Conservation (phyloP, 1,140 invertebrate genomes). For the Anastrepha ludens region DNA sequence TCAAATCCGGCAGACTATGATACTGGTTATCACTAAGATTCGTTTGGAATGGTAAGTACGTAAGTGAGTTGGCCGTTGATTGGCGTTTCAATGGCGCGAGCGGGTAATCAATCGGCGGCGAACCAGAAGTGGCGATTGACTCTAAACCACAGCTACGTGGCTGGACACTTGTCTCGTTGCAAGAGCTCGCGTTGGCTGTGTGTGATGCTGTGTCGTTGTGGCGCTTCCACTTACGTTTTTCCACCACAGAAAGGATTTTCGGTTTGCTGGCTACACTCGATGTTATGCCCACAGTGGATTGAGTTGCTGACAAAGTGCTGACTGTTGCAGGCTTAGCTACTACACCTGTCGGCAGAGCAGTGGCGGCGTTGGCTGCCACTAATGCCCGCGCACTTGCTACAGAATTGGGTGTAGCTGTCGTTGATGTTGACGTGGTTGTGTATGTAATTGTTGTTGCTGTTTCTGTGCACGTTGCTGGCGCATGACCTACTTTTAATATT, state of each 20-base stretch:
- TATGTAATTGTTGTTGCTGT: background rate
- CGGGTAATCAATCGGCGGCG: slow-evolving; percentile 14
- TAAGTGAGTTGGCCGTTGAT: slow-evolving; percentile 22
- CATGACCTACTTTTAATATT: slow-evolving; percentile 65
- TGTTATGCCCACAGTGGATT: slow-evolving; percentile 58
- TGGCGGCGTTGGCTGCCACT: background rate
- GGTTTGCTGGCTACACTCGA: slow-evolving; percentile 67
- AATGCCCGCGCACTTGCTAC: background rate
- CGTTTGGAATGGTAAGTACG: slow-evolving; percentile 47
- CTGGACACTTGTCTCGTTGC: background rate
- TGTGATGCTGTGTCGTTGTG: slow-evolving; percentile 47
- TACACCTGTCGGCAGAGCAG: background rate
- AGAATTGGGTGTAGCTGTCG: background rate
- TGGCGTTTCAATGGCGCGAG: slow-evolving; percentile 18
- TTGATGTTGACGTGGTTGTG: background rate
- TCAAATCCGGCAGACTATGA: slow-evolving; percentile 81
- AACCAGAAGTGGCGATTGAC: background rate
- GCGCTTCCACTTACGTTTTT: slow-evolving; percentile 65
- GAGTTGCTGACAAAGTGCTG: background rate
- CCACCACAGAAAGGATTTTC: slow-evolving; percentile 67
- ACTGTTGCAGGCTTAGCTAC: background rate
- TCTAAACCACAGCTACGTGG: slow-evolving; percentile 30
- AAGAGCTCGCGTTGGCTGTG: background rate
- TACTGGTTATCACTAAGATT: slow-evolving; percentile 78
- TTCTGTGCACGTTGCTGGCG: background rate